Evolutionary conservation across 2,113 vertebrate species (phyloP).

Genomic region (Anoura caudifer): DNA sequence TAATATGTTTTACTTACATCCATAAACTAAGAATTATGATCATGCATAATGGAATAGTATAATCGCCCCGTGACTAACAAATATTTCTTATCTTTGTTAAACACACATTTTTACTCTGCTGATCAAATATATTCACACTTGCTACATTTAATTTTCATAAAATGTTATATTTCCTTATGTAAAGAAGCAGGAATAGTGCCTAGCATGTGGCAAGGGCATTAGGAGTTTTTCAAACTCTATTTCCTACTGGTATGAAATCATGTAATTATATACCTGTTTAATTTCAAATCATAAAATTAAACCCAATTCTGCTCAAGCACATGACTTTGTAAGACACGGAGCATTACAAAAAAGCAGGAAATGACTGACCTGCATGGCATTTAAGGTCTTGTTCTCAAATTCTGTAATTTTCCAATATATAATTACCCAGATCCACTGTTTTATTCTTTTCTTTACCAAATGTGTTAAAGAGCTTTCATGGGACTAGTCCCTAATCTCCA

Average conservation of each 20-base stretch:
- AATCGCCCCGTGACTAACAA: not conserved
- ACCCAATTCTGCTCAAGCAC: not conserved
- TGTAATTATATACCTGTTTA: not conserved
- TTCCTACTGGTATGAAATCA: not conserved
- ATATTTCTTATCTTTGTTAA: not conserved
- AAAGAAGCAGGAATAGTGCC: not conserved
- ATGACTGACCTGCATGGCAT: not conserved
- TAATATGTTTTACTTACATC: not conserved
- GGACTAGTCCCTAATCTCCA: not conserved
- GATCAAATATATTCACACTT: not conserved
- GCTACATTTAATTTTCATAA: not conserved
- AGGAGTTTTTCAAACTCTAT: not conserved
- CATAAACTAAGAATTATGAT: not conserved
- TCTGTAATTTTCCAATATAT: not conserved
- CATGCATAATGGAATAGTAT: not conserved
- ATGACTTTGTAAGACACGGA: not conserved
- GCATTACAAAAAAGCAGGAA: not conserved
- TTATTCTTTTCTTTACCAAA: not conserved
- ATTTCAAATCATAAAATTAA: not conserved
- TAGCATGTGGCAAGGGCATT: not conserved
- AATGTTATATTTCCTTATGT: not conserved
- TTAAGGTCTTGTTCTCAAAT: not conserved
- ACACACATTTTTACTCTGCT: not conserved
- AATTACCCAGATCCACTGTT: not conserved
- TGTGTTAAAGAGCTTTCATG: not conserved